These are phyloP conservation scores for Melanostigma gelatinosum DNA, from an alignment of 2,113 vertebrate species.

Conservation along the genomic window DNA sequence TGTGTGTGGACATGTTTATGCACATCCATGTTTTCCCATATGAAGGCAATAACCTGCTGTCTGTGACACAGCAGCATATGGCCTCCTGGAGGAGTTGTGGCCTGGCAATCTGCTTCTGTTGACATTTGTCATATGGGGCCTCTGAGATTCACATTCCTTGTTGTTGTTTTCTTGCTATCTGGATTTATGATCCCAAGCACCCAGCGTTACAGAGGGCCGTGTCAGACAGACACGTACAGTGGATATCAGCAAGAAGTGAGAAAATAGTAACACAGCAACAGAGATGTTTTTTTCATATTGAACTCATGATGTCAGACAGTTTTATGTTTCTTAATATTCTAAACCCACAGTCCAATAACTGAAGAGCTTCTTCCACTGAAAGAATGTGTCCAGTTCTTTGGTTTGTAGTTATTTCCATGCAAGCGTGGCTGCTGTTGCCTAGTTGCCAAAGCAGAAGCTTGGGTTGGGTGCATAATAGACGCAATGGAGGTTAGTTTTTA, in stretches of 20 bases:
- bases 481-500: background rate
- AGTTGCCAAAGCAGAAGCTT: background rate
- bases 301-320: background rate
- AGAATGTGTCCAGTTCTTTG: background rate
- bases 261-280: background rate
- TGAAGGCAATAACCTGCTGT: constrained; percentile 45
- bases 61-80: constrained; percentile 26
- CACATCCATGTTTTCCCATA: constrained; percentile 24
- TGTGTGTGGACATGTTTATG: constrained; percentile 15
- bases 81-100: constrained; percentile 40
- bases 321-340: no score
- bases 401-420: background rate
- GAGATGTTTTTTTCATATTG: background rate
- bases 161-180: constrained; percentile 35
- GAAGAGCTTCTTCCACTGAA: no score
- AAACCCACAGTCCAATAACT: no score
- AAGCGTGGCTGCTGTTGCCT: background rate
- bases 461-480: background rate
- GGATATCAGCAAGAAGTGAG: constrained; percentile 1
- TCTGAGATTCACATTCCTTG: constrained; percentile 25
- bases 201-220: background rate
- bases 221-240: background rate
- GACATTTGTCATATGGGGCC: constrained; percentile 37
- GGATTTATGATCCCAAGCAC: constrained; percentile 8
- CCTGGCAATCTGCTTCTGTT: constrained; percentile 20